Evolutionary conservation across 2,797 vertebrate species (phyloP), one percentile per base, ranked within the genome.

Genomic region (Microctenopoma lineatum): DNA sequence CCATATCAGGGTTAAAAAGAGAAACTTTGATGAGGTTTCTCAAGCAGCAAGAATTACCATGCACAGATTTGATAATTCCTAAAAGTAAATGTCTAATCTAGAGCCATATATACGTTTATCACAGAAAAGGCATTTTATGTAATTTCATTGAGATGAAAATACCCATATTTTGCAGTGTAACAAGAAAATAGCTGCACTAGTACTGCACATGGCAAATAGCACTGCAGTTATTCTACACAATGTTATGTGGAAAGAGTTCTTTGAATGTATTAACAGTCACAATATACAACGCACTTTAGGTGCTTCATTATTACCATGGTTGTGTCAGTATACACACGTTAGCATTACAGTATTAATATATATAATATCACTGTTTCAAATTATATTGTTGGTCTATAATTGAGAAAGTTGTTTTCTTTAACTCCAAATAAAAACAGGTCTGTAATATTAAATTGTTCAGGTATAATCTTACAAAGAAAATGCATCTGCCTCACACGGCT

Each of bases 281-380:
- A 25, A 18, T 61, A 81, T 69, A 75, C 36, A 68, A 65, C 72
- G 14, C 65, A 63, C 38, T 60, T 59, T 47, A 68, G 71, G 60
- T 65, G 63, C 62, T 79, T 67, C 61, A 77, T 56, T 81, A 77
- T 56, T 81, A 52, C 42, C 59, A 50, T 50, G 38, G 44, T 79
- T 84, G 72, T 66, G 48, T 81, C 73, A 68, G 73, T 78, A 34
- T 25, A 52, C 39, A 52, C 39, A 79, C 50, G 64, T 72, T 66
- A 84, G 27, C 57, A 44, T 11, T 27, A 57, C 55, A 29, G 27
- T 36, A 60, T 21, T 21, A 21, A 21, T 65, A 63, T 57, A 72
- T 80, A 59, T 67, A 74, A 34, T 58, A 73, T 46, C 44, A 38
- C 47, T 52, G 16, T 27, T 66, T 59, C 56, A 72, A 72, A 74